phyloP scores from a whole-genome alignment of 2,113 vertebrate genomes.

The Octodon degus region DNA sequence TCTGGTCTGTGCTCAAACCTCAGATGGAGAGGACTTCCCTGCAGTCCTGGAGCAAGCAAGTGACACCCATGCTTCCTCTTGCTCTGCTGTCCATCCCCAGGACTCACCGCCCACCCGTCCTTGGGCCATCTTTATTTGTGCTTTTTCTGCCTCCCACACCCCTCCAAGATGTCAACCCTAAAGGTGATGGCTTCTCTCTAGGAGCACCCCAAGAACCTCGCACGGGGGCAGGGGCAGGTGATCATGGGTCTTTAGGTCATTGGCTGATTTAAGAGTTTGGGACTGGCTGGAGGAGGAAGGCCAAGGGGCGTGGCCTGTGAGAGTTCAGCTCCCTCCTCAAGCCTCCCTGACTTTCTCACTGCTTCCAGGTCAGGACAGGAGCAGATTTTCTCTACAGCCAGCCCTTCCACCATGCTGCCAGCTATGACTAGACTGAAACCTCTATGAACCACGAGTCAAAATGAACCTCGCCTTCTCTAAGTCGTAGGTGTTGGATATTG shows the following conservation, averaged over 20 bases:
- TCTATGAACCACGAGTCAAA: background rate
- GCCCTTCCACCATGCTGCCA: background rate
- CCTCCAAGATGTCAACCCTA: background rate
- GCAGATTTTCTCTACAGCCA: background rate
- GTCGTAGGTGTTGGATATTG: background rate
- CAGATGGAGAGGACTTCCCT: background rate
- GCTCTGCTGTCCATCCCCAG: background rate
- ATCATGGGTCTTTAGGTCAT: background rate
- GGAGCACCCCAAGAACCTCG: background rate
- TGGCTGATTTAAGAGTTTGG: background rate
- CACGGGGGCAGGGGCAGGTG: background rate
- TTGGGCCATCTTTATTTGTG: background rate
- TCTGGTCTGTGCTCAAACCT: background rate
- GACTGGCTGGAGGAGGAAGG: background rate
- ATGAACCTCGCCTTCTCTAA: background rate
- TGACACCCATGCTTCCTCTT: background rate
- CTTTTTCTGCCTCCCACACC: background rate
- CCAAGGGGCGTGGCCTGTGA: background rate
- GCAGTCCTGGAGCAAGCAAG: background rate
- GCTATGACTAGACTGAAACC: background rate
- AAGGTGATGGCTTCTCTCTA: background rate
- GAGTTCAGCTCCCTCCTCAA: background rate
- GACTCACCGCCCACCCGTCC: background rate
- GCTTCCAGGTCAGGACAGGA: background rate
- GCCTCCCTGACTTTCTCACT: background rate